Percentiles rank a stretch among this genome's conserved stretches.
Evolutionary conservation across 1,140 invertebrate genomes (phyloP).

Genomic region (Caerostris darwini): DNA sequence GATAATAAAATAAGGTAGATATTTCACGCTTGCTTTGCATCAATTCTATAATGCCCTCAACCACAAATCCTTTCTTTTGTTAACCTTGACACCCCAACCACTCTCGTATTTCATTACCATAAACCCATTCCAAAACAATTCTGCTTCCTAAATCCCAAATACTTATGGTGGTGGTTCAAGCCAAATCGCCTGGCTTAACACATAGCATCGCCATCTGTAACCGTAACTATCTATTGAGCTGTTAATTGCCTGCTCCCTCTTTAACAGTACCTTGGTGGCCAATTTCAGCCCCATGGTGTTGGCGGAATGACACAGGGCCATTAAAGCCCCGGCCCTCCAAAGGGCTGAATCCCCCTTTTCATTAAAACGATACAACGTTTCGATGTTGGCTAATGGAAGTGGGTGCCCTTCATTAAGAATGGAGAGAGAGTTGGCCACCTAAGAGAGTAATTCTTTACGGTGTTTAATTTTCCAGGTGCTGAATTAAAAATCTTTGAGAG

Average conservation of each 20-base stretch:
- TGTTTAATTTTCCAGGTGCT: conserved; percentile 29
- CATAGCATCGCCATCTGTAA: conserved; percentile 19
- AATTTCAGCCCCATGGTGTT: not conserved
- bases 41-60: not conserved
- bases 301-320: conserved; percentile 4
- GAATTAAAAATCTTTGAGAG: conserved; percentile 14
- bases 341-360: not conserved
- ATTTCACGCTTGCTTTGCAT: not conserved
- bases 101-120: conserved; percentile 13
- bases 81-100: not conserved
- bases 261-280: conserved; percentile 26
- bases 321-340: not conserved
- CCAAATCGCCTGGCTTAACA: conserved; percentile 13
- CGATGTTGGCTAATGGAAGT: not conserved
- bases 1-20: too few relatives aligned
- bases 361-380: not conserved
- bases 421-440: not conserved
- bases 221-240: conserved; percentile 23
- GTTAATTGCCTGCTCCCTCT: conserved; percentile 16
- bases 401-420: conserved; percentile 26
- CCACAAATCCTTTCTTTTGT: not conserved
- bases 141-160: not conserved
- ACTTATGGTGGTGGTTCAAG: not conserved
- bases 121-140: not conserved
- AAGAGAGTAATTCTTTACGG: conserved; percentile 8